A percentile compares a stretch with the other conserved stretches of the same genome.
These are phyloP conservation scores for Sebastes nivosus DNA, from an alignment of 2,797 vertebrate genomes.

Conservation along the genomic window DNA sequence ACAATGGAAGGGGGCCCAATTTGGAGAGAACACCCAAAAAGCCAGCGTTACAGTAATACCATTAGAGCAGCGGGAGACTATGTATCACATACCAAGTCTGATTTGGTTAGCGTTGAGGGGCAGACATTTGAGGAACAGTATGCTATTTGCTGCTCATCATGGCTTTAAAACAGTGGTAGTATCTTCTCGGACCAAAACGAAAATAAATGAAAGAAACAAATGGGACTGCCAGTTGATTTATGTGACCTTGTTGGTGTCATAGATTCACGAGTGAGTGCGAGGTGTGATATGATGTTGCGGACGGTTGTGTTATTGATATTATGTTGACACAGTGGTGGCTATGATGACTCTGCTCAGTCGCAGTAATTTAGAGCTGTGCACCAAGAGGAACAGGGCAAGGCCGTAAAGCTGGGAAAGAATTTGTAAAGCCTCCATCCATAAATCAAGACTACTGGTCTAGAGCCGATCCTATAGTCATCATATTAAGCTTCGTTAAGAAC, in stretches of 20 bases:
- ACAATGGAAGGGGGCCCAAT: neutral
- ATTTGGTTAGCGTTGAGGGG: slow-evolving; percentile 5
- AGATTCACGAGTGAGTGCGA: neutral
- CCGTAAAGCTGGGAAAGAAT: neutral
- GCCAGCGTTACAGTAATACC: slow-evolving; percentile 7
- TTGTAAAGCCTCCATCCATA: neutral
- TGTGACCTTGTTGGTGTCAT: slow-evolving; percentile 17
- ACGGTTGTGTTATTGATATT: slow-evolving; percentile 31
- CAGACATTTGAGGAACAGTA: neutral
- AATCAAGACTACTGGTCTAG: neutral
- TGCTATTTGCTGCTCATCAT: neutral
- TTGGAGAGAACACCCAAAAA: slow-evolving; percentile 15
- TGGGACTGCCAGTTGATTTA: slow-evolving; percentile 1
- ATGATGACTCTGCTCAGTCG: slow-evolving; percentile 16
- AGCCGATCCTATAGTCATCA: slow-evolving; percentile 7
- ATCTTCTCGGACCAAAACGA: slow-evolving; percentile 9
- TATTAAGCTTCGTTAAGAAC: slow-evolving; percentile 13
- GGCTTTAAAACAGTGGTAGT: slow-evolving; percentile 3
- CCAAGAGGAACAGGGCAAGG: neutral
- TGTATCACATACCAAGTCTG: neutral
- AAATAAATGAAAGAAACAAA: slow-evolving; percentile 15
- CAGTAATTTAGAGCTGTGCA: slow-evolving; percentile 24
- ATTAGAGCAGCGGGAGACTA: slow-evolving; percentile 8
- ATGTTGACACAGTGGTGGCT: slow-evolving; percentile 14
- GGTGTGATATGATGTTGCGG: neutral